phyloP scores from a whole-genome alignment of 2,888 invertebrate genomes.

The Ptilodon capucinus region DNA sequence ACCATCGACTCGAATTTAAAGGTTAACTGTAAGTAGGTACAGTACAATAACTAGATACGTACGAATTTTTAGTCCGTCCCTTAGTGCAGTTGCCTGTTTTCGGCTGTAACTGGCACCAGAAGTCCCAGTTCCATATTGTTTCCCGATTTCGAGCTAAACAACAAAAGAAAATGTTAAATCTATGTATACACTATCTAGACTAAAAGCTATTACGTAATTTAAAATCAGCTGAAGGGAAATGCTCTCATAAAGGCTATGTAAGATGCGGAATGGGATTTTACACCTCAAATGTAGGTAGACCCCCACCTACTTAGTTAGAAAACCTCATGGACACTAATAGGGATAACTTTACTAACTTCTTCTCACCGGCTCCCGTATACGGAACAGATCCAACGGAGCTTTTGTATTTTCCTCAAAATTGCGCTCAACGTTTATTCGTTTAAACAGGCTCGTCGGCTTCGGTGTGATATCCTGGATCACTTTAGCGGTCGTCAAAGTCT shows the following conservation, averaged over 20 bases:
- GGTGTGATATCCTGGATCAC: constrained; percentile 25
- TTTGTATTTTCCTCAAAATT: constrained; percentile 5
- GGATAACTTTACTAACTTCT: constrained; percentile 28
- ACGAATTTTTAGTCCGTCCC: constrained; percentile 11
- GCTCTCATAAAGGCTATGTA: too few species aligned
- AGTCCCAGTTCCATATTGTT: constrained; percentile 57
- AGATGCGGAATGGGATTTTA: too few species aligned
- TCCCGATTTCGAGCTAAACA: constrained; percentile 32
- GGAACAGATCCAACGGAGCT: constrained; percentile 32
- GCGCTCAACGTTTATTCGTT: constrained; percentile 31
- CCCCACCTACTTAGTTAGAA: too few species aligned
- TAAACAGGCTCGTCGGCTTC: constrained; percentile 36
- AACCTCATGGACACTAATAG: too few species aligned
- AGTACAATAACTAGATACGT: constrained; percentile 6
- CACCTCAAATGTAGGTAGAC: too few species aligned
- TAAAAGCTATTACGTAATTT: not conserved
- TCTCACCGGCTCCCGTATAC: constrained; percentile 13
- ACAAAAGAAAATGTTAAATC: not conserved
- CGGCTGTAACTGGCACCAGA: constrained; percentile 58
- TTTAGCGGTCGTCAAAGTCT: constrained; percentile 38
- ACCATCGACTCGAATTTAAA: too few species aligned
- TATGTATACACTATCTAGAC: too few species aligned
- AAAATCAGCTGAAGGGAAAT: too few species aligned
- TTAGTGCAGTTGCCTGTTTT: constrained; percentile 44
- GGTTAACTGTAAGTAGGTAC: not conserved